Base-by-base conservation (phyloP, 2,113 vertebrate genomes). In the Vidua macroura region DNA sequence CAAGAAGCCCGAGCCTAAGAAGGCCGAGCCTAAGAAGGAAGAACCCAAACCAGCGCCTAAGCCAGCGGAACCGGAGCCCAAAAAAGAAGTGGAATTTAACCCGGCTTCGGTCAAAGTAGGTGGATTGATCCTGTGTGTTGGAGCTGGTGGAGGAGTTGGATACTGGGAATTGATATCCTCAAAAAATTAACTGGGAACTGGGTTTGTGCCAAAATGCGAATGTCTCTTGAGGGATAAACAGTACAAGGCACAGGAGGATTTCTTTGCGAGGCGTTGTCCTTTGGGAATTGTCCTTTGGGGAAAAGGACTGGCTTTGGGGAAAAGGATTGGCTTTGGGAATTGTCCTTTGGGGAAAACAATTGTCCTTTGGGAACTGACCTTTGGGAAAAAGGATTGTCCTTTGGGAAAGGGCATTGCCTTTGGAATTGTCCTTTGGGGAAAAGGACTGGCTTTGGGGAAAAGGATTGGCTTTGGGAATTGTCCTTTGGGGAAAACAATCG, bases 1-100 rank as follows among this genome's bases (percentile, higher is more conserved):
- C 13, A 99, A 99, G 96, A 99, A 99, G 72, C 97, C 98, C 0
- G 98, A 98, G 11, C 97, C 97, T 2, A 99, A 99, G 98, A 99
- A 99, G 13, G 89, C 91, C 0, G 97, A 97, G 27, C 96, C 97
- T 2, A 97, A 97, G 98, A 99, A 99, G 84, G 99, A 99, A 43
- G 99, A 99, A 2, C 98, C 98, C 16, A 99, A 99, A 82, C 96
- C 98, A 5, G 98, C 95, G 1, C 94, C 98, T 2, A 99, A 99
- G 62, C 93, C 97, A 0, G 79, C 97, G 7, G 97, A 97, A 20
- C 97, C 98, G 0, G 98, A 98, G 49, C 94, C 76, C 44, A 97
- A 94, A 62, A 98, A 98, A 87, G 98, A 98, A 87, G 83, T 85
- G 1, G 98, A 97, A 23, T 99, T 99, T 77, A 98, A 99, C 93